These are phyloP conservation scores for Iguana delicatissima DNA, from an alignment of 2,797 vertebrate species.

Conservation along the genomic window DNA sequence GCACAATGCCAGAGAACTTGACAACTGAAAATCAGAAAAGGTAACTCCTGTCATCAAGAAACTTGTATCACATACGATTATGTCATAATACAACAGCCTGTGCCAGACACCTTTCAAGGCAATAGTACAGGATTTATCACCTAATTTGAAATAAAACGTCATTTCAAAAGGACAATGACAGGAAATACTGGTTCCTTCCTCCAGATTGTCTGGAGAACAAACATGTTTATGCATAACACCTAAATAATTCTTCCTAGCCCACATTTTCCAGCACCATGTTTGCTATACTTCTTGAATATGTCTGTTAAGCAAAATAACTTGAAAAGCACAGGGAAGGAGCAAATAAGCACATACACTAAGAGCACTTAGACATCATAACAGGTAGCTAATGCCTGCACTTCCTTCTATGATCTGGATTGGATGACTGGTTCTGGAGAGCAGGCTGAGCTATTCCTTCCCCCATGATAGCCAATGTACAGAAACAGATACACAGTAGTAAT, in stretches of 20 bases:
- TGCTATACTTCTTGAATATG: neutral
- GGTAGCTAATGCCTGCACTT: neutral
- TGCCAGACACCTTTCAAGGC: conserved; percentile 54
- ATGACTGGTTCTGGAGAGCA: neutral
- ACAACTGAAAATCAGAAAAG: conserved; percentile 62
- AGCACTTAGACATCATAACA: neutral
- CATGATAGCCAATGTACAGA: neutral
- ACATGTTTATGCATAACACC: neutral
- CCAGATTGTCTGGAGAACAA: conserved; percentile 20
- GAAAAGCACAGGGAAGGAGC: neutral
- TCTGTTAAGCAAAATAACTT: neutral
- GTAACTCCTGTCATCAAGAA: conserved; percentile 62
- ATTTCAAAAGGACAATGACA: conserved; percentile 15
- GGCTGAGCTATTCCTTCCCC: neutral
- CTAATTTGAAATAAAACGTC: conserved; percentile 48
- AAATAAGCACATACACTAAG: neutral
- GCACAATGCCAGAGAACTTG: conserved; percentile 50
- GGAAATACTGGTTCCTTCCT: conserved; percentile 8
- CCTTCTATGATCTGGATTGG: neutral
- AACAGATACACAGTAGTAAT: neutral
- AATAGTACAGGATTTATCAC: conserved; percentile 12
- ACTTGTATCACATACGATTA: conserved; percentile 39
- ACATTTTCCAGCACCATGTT: neutral
- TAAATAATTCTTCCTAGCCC: neutral
- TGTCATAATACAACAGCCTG: conserved; percentile 55